Conservation (phyloP, 2,797 vertebrate genomes). For the Acrossocheilus fasciatus region DNA sequence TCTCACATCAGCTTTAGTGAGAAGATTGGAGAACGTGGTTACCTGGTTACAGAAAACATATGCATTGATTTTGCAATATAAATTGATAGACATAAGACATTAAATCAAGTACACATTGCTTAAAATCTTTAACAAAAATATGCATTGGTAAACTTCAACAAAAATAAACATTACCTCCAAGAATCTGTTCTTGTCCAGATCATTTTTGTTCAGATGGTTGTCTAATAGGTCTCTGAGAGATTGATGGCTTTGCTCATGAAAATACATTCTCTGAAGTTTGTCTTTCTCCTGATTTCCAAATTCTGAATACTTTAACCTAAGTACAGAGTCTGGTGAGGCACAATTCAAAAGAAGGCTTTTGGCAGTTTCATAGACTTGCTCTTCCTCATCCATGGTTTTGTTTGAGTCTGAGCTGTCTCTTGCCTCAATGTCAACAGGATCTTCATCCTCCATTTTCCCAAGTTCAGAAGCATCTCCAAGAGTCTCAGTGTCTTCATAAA, state of each 20-base stretch:
- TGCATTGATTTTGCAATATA: conserved; percentile 1
- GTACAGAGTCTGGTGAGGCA: conserved; percentile 79
- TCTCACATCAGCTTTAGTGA: conserved; percentile 75
- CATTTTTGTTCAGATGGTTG: conserved; percentile 58
- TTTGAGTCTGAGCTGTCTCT: conserved; percentile 32
- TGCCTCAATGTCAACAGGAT: conserved; percentile 56
- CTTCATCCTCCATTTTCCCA: conserved; percentile 49
- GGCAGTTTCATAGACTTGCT: conserved; percentile 68
- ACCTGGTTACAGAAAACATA: conserved; percentile 60
- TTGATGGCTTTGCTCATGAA: conserved; percentile 75
- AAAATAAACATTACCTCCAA: conserved; percentile 71
- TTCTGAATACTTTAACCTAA: conserved; percentile 76
- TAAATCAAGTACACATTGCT: background rate
- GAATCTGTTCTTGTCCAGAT: conserved; percentile 66
- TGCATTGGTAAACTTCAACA: background rate
- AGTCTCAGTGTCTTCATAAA: conserved; percentile 13
- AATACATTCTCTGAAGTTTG: conserved; percentile 74
- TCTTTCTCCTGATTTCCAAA: conserved; percentile 71
- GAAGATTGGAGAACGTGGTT: conserved; percentile 80
- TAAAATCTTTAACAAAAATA: background rate
- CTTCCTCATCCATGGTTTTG: conserved; percentile 62
- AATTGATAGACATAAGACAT: background rate
- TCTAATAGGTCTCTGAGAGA: conserved; percentile 75
- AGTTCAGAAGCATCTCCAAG: background rate
- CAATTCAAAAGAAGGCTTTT: conserved; percentile 77